These are phyloP conservation scores for Cyphomyrus plagiostoma DNA, from an alignment of 2,113 vertebrate genomes.

Conservation along the genomic window DNA sequence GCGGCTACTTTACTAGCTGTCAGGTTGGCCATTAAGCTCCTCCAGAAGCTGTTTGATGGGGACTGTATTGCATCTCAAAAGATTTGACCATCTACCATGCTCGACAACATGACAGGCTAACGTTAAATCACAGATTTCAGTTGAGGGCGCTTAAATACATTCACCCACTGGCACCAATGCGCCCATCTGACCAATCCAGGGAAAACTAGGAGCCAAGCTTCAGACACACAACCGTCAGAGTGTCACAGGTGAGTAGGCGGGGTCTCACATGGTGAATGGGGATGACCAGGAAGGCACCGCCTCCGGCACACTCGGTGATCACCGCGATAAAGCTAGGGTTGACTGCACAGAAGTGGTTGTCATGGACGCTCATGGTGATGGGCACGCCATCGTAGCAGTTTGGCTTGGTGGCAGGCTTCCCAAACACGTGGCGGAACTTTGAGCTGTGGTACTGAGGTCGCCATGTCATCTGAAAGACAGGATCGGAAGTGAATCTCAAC, in stretches of 20 bases:
- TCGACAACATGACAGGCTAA: not conserved
- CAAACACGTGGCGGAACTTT: conserved; percentile 83
- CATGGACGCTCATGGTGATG: conserved; percentile 80
- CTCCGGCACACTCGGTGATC: conserved; percentile 81
- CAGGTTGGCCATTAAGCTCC: not conserved
- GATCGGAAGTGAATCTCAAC: not conserved
- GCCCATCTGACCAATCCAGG: not conserved
- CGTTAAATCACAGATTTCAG: not conserved
- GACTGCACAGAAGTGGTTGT: conserved; percentile 86
- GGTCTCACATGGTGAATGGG: conserved; percentile 74
- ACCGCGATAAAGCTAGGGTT: conserved; percentile 88
- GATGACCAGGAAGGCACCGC: conserved; percentile 83
- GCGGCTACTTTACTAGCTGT: not conserved
- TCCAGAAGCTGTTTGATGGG: not conserved
- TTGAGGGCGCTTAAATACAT: not conserved
- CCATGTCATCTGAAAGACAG: conserved; percentile 80
- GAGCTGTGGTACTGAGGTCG: conserved; percentile 72
- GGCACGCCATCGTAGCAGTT: conserved; percentile 76
- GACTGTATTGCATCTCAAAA: not conserved
- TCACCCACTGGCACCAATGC: not conserved
- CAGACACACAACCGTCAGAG: not conserved
- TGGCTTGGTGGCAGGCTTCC: conserved; percentile 72
- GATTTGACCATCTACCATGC: not conserved
- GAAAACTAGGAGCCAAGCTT: not conserved
- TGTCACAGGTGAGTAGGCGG: not conserved